phyloP scores from a whole-genome alignment of 2,113 vertebrate species.

The Nothoprocta pentlandii region DNA sequence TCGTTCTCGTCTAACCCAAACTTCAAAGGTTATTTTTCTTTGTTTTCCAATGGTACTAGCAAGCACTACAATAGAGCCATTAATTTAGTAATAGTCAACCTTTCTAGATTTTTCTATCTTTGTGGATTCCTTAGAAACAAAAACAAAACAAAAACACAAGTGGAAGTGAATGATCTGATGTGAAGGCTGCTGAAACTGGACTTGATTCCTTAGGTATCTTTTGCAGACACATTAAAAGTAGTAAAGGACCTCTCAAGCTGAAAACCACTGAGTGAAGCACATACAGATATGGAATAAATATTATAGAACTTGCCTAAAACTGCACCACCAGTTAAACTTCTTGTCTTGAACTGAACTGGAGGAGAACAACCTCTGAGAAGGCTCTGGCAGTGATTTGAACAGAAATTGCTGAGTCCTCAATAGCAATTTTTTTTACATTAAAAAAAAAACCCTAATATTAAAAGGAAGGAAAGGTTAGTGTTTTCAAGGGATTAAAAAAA shows the following conservation, averaged over 20 bases:
- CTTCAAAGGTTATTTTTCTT: too few species aligned
- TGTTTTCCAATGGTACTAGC: too few species aligned
- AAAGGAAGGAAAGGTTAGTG: background rate
- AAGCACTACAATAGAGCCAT: too few species aligned
- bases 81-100: too few species aligned
- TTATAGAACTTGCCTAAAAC: background rate
- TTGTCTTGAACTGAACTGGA: background rate
- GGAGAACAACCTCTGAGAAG: background rate
- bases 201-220: background rate
- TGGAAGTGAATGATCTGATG: too few species aligned
- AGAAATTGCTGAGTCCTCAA: rapidly evolving
- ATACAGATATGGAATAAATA: background rate
- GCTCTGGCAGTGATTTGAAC: background rate
- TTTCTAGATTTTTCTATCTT: too few species aligned
- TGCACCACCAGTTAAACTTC: background rate
- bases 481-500: background rate
- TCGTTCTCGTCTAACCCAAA: background rate
- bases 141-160: too few species aligned
- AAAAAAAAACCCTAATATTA: background rate
- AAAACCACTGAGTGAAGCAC: background rate
- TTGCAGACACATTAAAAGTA: background rate
- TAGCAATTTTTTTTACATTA: background rate
- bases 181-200: background rate
- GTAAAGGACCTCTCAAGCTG: background rate
- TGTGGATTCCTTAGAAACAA: too few species aligned